phyloP scores from a whole-genome alignment of 2,113 vertebrate genomes.

The Apus apus region DNA sequence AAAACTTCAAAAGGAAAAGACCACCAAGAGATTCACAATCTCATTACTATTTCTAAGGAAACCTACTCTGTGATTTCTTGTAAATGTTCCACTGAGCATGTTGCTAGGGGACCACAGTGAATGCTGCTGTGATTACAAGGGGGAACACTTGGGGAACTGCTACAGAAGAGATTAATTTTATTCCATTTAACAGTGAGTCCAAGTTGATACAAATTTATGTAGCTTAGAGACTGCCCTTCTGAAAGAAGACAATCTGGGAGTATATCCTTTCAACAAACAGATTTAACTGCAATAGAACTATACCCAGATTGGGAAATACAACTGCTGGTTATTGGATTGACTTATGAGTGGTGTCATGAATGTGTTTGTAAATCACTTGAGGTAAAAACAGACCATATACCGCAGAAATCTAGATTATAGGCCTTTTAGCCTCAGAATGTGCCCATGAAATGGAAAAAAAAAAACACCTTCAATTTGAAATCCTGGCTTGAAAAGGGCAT shows the following conservation, averaged over 20 bases:
- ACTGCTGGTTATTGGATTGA: neutral
- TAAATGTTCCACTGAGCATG: neutral
- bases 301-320: neutral
- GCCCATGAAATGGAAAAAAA: neutral
- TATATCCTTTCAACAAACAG: neutral
- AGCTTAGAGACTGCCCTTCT: neutral
- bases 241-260: neutral
- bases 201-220: neutral
- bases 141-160: neutral
- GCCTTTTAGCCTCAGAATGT: neutral
- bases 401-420: neutral
- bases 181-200: neutral
- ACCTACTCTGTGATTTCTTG: neutral
- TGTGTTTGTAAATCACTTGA: conserved; percentile 15
- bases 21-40: neutral
- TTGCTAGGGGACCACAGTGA: neutral
- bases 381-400: conserved; percentile 1
- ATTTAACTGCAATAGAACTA: neutral
- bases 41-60: neutral
- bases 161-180: neutral
- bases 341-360: neutral
- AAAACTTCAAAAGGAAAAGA: neutral
- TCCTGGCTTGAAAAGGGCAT: conserved; percentile 33
- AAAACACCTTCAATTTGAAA: neutral
- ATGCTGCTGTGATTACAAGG: neutral